These are phyloP conservation scores for Yponomeuta cagnagella DNA, from an alignment of 2,888 invertebrate species.

Conservation along the genomic window DNA sequence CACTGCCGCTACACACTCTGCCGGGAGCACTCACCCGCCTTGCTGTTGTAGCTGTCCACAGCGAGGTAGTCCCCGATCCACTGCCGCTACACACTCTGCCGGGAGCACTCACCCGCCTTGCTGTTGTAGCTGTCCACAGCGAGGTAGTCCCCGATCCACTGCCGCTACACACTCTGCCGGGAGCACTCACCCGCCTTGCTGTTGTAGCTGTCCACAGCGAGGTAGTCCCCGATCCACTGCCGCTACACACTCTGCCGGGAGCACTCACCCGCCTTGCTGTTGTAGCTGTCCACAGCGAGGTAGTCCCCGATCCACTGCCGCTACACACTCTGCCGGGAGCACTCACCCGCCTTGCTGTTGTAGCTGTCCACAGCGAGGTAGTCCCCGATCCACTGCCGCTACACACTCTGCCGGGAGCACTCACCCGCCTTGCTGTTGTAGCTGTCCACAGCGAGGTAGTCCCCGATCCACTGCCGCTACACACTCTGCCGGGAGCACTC, in stretches of 20 bases:
- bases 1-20: no score
- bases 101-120: conserved; percentile 20
- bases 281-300: conserved; percentile 46
- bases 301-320: conserved; percentile 61
- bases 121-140: conserved; percentile 46
- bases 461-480: conserved; percentile 49
- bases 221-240: conserved; percentile 59
- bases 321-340: conserved; percentile 46
- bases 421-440: conserved; percentile 41
- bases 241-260: conserved; percentile 42
- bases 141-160: conserved; percentile 63
- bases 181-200: conserved; percentile 23
- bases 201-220: conserved; percentile 49
- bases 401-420: conserved; percentile 50
- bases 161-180: conserved; percentile 50
- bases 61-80: conserved; percentile 66
- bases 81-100: conserved; percentile 42
- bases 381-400: conserved; percentile 54
- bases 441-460: conserved; percentile 49
- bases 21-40: conserved; percentile 16
- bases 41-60: conserved; percentile 42
- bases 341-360: conserved; percentile 32
- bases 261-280: conserved; percentile 28
- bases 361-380: conserved; percentile 51
- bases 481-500: conserved; percentile 50